Conservation (phyloP, 2,113 vertebrate species). For the Euleptes europaea region DNA sequence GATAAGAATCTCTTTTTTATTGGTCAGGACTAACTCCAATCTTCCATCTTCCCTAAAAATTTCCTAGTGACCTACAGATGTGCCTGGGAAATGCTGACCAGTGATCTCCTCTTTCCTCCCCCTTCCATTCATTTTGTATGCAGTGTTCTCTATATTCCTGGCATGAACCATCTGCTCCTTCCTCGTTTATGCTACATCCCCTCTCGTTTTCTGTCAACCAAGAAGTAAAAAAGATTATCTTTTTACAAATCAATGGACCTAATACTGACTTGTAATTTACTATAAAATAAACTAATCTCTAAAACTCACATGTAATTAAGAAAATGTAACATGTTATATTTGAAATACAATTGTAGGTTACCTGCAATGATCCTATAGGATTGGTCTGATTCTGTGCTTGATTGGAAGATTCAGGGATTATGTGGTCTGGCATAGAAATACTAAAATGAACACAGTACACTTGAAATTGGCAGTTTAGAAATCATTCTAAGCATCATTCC, state of each 20-base stretch:
- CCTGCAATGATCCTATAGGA: constrained; percentile 74
- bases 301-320: neutral
- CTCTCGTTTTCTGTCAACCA: constrained; percentile 38
- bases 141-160: neutral
- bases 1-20: neutral
- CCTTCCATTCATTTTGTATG: neutral
- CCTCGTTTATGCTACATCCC: constrained; percentile 27
- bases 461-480: constrained; percentile 2
- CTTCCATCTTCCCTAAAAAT: neutral
- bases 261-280: constrained; percentile 38
- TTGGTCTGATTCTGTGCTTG: constrained; percentile 71
- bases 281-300: neutral
- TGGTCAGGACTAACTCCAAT: neutral
- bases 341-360: constrained; percentile 30
- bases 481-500: neutral
- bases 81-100: neutral
- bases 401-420: constrained; percentile 64
- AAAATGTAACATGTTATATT: neutral
- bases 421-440: constrained; percentile 69
- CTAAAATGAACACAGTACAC: constrained; percentile 53
- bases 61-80: neutral
- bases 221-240: constrained; percentile 20
- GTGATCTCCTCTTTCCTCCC: neutral
- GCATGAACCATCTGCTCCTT: constrained; percentile 1
- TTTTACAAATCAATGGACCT: neutral